Evolutionary conservation across 2,113 vertebrate genomes (phyloP).

Genomic region (Crotophaga sulcirostris): DNA sequence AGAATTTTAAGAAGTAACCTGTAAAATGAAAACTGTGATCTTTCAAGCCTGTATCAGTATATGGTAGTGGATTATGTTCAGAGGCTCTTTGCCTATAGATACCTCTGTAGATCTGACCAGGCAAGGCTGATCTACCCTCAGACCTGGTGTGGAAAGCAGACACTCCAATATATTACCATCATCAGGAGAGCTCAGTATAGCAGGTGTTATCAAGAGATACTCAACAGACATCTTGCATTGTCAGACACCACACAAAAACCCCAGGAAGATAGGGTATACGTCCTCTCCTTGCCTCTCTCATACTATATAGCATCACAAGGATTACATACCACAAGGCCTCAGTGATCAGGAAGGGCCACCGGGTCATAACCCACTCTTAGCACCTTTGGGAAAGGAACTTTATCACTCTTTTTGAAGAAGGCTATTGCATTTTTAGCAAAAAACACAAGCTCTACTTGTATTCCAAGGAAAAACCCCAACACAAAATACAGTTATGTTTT

Average conservation of each 20-base stretch:
- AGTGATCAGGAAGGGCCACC: neutral
- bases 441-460: neutral
- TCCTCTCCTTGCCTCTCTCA: neutral
- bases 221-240: neutral
- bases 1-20: neutral
- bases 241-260: neutral
- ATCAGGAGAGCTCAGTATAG: rapidly evolving
- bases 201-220: neutral
- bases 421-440: neutral
- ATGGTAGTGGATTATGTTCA: neutral
- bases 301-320: neutral
- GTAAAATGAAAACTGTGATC: neutral
- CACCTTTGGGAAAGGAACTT: neutral
- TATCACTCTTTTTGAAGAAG: neutral
- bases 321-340: neutral
- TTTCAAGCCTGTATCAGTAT: neutral
- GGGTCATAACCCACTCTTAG: neutral
- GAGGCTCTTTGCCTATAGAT: neutral
- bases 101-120: neutral
- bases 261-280: neutral
- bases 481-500: neutral
- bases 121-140: rapidly evolving
- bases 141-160: neutral
- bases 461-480: neutral
- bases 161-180: no score